A percentile compares a stretch with the other conserved stretches of the same genome.
These are phyloP conservation scores for Graphium colonna DNA, from an alignment of 2,888 invertebrate genomes.

Conservation along the genomic window DNA sequence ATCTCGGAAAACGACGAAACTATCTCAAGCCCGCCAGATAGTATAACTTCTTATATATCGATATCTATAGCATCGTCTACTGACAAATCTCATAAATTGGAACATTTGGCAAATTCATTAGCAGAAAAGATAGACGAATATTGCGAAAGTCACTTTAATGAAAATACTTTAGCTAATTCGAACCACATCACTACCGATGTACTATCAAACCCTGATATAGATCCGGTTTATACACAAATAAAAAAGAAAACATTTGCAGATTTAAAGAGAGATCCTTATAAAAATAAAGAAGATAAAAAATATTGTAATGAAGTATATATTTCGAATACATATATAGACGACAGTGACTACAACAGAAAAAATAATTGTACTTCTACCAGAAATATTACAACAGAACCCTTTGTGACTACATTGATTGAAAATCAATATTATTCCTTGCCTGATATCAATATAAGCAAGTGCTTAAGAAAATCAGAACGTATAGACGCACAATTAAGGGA, in stretches of 20 bases:
- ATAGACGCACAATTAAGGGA: constrained; percentile 85
- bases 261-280: constrained; percentile 58
- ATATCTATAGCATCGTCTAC: constrained; percentile 73
- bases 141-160: constrained; percentile 70
- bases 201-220: constrained; percentile 48
- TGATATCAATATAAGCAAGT: constrained; percentile 85
- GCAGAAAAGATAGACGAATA: constrained; percentile 78
- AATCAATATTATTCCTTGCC: constrained; percentile 87
- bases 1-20: constrained; percentile 73
- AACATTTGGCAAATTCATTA: constrained; percentile 72
- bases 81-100: constrained; percentile 72
- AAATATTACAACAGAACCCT: constrained; percentile 74
- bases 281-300: constrained; percentile 51
- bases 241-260: constrained; percentile 79
- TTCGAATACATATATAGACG: constrained; percentile 64
- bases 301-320: constrained; percentile 61
- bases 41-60: constrained; percentile 75
- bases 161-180: constrained; percentile 51
- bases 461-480: constrained; percentile 84
- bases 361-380: constrained; percentile 62
- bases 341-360: constrained; percentile 60
- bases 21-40: constrained; percentile 70
- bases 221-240: constrained; percentile 68
- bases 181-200: constrained; percentile 47
- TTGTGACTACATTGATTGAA: constrained; percentile 76